Evolutionary conservation across 1,140 invertebrate species (phyloP), one percentile per base, ranked within the genome.

Genomic region (Notospermus geniculatus): DNA sequence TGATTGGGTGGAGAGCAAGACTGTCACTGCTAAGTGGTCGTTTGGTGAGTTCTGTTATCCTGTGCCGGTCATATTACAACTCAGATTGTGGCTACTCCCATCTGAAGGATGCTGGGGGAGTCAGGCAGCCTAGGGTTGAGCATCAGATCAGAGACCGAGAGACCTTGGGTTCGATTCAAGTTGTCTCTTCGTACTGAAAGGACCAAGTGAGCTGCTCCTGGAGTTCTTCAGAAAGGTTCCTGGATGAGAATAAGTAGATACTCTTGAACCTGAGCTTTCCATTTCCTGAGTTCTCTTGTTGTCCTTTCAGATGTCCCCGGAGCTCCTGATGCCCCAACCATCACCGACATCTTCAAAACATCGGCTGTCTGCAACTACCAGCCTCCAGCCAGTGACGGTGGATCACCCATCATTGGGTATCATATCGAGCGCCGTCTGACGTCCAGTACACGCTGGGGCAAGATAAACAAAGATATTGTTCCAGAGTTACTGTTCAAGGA

Each of bases 321-420:
- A 95, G 5, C 87, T 87, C 67, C 81, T 27, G 72, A 71, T 53
- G 93, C 91, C 53, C 92, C 97, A 71, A 92, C 95, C 75, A 93
- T 98, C 72, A 91, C 89, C 57, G 96, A 98, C 75, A 89, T 98
- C 22, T 92, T 91, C 15, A 94, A 93, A 7, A 94, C 98, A 81
- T 89, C 91, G 54, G 87, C 97, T 22, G 95, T 92, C 0, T 83
- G 99, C 1, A 92, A 90, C 82, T 99, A 97, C 97, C 90, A 89
- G 76, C 92, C 95, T 72, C 96, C 97, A 15, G 91, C 90, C 28
- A 82, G 81, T 67, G 82, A 86, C 73, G 94, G 94, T 25, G 96
- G 97, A n/a, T 89, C 92, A 28, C 91, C 94, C 25, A 87, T 99
- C 57, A 95, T 92, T 7, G 98, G 98, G 72, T 99, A 99, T 76